Base-by-base conservation (phyloP, 2,113 vertebrate genomes). In the Varanus komodoensis region DNA sequence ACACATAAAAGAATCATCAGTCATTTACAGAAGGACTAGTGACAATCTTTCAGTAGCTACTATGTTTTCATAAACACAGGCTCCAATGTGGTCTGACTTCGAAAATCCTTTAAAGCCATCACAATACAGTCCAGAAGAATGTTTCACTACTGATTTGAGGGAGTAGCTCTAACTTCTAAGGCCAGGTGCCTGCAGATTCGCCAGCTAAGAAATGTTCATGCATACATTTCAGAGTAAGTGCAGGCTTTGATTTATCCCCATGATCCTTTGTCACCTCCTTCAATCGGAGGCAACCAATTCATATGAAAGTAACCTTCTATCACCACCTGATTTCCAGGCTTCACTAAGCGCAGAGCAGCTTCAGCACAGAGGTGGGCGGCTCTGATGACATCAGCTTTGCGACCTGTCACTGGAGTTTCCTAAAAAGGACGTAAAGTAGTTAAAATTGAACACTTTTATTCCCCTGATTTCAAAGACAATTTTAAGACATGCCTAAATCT, bases 351-450 rank as follows among this genome's bases (percentile, higher is more conserved):
- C 87, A 99, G 96, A 15, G 99, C 99, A 3, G 99, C 99, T 94
- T 99, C 99, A 1, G 98, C 98, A 84, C 99, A 99, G 68, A 99
- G 97, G 82, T 99, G 98, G 94, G 99, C 99, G 0, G 99, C 99
- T 94, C 98, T 98, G 93, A 99, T 95, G 73, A 99, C 99, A 52
- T 99, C 99, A 44, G 99, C 99, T 96, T 99, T 99, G 52, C 98
- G 97, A n/a, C 99, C 99, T 0, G 98, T 98, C 93, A 99, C 97
- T 0, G 98, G 98, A 14, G 97, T 97, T 5, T 99, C 99, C 99
- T 99, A 67, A 80, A 69, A 94, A 67, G 29, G n/a, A 1, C 4
- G 52, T n/a, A 84, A 50, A 50, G 15, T 6, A n/a, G 52, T 11
- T 67, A 77, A 75, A n/a, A 57, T 68, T 81, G 11, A 29, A 34